Evolutionary conservation across 1,140 invertebrate species (phyloP).

Genomic region (Neodiprion pinetum): DNA sequence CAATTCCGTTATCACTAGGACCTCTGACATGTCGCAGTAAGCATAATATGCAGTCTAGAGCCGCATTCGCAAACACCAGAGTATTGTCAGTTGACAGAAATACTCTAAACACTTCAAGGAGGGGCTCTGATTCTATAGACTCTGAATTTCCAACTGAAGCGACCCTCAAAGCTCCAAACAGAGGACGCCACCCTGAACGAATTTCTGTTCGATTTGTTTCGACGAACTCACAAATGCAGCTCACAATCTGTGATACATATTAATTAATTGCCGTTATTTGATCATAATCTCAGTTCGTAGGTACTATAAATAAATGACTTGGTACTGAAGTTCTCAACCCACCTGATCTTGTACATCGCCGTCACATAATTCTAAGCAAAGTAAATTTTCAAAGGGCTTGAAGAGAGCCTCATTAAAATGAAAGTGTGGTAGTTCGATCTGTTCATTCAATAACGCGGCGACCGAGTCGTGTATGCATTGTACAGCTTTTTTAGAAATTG

Average conservation of each 20-base stretch:
- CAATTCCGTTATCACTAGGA: conserved; percentile 55
- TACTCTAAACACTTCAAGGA: conserved; percentile 91
- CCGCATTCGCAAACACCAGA: conserved; percentile 91
- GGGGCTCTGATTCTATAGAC: conserved; percentile 71
- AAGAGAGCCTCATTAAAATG: conserved; percentile 95
- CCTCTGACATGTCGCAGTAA: conserved; percentile 76
- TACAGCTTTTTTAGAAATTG: conserved; percentile 92
- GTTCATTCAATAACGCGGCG: conserved; percentile 85
- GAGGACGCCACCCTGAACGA: conserved; percentile 89
- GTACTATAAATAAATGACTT: background rate
- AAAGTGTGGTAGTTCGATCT: conserved; percentile 89
- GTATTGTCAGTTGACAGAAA: conserved; percentile 92
- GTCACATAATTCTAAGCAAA: conserved; percentile 91
- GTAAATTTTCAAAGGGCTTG: conserved; percentile 93
- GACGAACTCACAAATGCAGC: conserved; percentile 93
- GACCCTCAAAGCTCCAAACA: conserved; percentile 89
- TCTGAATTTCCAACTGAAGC: conserved; percentile 71
- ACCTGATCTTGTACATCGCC: conserved; percentile 89
- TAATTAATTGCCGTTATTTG: background rate
- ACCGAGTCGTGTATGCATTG: conserved; percentile 92
- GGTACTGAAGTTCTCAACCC: conserved; percentile 16
- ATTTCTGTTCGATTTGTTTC: conserved; percentile 93
- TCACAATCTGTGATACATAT: conserved; percentile 77
- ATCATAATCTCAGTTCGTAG: conserved; percentile 14
- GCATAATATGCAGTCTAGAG: conserved; percentile 91